phyloP scores from a whole-genome alignment of 1,140 invertebrate species.

The Forficula auricularia region DNA sequence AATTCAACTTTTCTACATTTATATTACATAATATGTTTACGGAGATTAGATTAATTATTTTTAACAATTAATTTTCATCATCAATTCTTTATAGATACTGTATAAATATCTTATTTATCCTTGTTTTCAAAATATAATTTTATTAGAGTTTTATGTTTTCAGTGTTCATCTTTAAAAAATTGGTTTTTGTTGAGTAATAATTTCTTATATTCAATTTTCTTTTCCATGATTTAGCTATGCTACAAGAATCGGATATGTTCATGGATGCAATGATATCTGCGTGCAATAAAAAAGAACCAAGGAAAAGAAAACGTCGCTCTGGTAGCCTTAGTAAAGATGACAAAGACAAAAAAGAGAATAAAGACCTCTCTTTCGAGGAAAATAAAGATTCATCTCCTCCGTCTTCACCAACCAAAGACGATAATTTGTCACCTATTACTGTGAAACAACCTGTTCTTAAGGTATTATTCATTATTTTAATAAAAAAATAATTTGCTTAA shows the following conservation, averaged over 20 bases:
- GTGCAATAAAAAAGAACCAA: conserved; percentile 52
- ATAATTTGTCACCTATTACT: conserved; percentile 31
- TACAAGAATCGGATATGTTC: conserved; percentile 80
- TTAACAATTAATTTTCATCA: too few species aligned
- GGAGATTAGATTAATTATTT: too few species aligned
- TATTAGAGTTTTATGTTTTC: too few species aligned
- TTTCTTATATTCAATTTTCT: too few species aligned
- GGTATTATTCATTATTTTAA: conserved; percentile 21
- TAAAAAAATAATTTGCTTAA: too few species aligned
- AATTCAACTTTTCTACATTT: too few species aligned
- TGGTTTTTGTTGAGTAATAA: too few species aligned
- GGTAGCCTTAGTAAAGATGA: conserved; percentile 40
- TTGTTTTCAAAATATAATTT: too few species aligned
- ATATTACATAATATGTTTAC: too few species aligned
- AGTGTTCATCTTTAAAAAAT: too few species aligned
- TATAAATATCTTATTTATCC: too few species aligned
- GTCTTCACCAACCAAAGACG: conserved; percentile 26
- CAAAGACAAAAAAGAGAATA: conserved; percentile 31
- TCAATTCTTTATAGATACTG: too few species aligned
- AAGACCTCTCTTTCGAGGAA: conserved; percentile 12
- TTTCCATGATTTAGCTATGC: conserved; percentile 22
- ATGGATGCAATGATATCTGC: conserved; percentile 67
- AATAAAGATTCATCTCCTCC: conserved; percentile 21
- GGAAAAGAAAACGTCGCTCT: conserved; percentile 53
- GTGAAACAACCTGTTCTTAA: conserved; percentile 34